Conservation (phyloP, 1,140 invertebrate species). For the Mya arenaria region DNA sequence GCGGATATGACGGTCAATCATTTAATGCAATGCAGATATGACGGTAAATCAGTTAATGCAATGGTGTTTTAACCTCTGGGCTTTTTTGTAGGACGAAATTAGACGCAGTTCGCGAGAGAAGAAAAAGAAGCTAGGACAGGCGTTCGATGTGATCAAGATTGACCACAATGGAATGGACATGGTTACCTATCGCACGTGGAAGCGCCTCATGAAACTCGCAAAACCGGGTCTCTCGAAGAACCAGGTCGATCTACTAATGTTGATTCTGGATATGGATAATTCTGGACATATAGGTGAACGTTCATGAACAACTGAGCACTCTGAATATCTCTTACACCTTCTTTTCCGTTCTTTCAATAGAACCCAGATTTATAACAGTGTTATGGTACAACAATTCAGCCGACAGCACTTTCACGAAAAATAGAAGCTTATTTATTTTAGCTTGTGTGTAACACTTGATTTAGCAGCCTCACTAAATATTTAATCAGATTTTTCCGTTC, state of each 20-base stretch:
- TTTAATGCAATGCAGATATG: no score
- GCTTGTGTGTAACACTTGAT: no score
- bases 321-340: no score
- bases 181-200: constrained; percentile 51
- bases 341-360: no score
- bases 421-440: no score
- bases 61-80: not conserved
- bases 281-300: constrained; percentile 45
- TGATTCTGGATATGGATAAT: constrained; percentile 44
- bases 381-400: no score
- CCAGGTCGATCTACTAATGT: constrained; percentile 49
- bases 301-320: no score
- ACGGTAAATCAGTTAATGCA: no score
- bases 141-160: constrained; percentile 53
- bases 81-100: constrained; percentile 29
- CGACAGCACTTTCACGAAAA: no score
- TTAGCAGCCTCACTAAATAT: no score
- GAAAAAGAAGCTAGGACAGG: constrained; percentile 34
- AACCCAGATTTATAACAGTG: no score
- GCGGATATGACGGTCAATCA: no score
- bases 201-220: constrained; percentile 32
- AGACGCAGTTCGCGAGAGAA: constrained; percentile 23
- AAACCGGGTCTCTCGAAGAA: constrained; percentile 33
- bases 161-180: constrained; percentile 43
- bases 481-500: not conserved